Evolutionary conservation across 2,797 vertebrate species (phyloP), one percentile per base, ranked within the genome.

Genomic region (Percopsis omiscomaycus): DNA sequence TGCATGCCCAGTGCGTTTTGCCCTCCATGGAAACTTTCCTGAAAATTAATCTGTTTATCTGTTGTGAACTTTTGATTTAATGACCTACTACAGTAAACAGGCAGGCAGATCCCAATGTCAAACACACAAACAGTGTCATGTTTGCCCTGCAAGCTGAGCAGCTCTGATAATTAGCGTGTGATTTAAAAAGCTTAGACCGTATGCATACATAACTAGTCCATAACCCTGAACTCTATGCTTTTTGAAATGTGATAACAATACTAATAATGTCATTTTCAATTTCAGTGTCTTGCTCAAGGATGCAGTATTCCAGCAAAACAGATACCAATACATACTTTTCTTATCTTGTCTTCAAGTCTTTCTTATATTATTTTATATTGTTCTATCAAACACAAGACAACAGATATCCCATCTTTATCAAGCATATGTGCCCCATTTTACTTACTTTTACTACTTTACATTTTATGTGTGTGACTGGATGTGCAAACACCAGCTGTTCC

Each of bases 91-190:
- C 49, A 29, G 75, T 81, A 86, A 89, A 86, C 72, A 69, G 22
- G 2, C 45, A 77, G 54, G 62, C 74, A 68, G 54, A 85, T 82
- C 80, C 73, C 63, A 66, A 32, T 52, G 55, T 76, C 84, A 85
- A 88, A 85, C 66, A 61, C 54, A 44, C 79, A 85, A 87, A 83
- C 83, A 85, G 15, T 29, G 58, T 28, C 6, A 3, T 83, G 85
- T 88, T 88, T 90, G 69, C 60, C 49, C 50, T 73, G 75, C 77
- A 81, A 77, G 79, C 86, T 87, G 87, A 80, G 73, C 71, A 52
- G 75, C 79, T 68, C 42, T 69, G 86, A 88, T 88, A 86, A 85
- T 78, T 71, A 58, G 64, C 68, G 55, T 55, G 68, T 77, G 76
- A 69, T 81, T 69, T 60, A 72, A 83, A 80, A 71, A 78, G 59